Base-by-base conservation (phyloP, 2,888 invertebrate species). In the Phlogophora meticulosa region DNA sequence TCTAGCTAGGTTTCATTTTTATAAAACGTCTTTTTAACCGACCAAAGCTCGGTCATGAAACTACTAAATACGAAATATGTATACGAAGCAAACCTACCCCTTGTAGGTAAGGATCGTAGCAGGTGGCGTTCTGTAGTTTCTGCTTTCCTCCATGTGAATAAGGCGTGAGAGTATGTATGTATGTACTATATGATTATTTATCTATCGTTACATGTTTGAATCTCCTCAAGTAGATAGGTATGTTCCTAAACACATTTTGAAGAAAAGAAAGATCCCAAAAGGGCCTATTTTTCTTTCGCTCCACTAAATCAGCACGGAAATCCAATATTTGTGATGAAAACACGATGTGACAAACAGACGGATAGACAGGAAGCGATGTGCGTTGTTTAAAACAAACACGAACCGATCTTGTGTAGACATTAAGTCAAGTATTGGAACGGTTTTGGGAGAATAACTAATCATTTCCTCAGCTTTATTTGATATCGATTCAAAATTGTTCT, bases 321-420 rank as follows among this genome's bases (percentile, higher is more conserved):
- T 15, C 51, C 56, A 80, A 80, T 80, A 79, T 82, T 80, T 69
- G 61, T 58, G 53, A 61, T 65, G 72, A 76, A 76, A 80, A 82
- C 80, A 80, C 1, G 56, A 42, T 49, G 67, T 46, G n/a, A 72
- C 67, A 80, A 64, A 76, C 66, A 67, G 15, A 70, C 69, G 15
- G 15, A 56, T 80, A 67, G 70, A 61, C 84, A 71, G 82, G 74
- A 73, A 70, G 70, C 68, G 57, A 65, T 66, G 72, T 57, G 28
- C 36, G 48, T n/a, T 78, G 81, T 73, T 71, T 59, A 40, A 64
- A 40, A 45, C 79, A 78, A 81, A 79, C 60, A 81, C 0, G 2
- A 10, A 11, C 20, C 17, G 28, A 2, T 10, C 15, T 36, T n/a
- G n/a, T 72, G 51, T 76, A 24, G 71, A 52, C 56, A 76, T 56